Conservation (phyloP, 2,888 invertebrate species). For the Melanostoma mellinum region DNA sequence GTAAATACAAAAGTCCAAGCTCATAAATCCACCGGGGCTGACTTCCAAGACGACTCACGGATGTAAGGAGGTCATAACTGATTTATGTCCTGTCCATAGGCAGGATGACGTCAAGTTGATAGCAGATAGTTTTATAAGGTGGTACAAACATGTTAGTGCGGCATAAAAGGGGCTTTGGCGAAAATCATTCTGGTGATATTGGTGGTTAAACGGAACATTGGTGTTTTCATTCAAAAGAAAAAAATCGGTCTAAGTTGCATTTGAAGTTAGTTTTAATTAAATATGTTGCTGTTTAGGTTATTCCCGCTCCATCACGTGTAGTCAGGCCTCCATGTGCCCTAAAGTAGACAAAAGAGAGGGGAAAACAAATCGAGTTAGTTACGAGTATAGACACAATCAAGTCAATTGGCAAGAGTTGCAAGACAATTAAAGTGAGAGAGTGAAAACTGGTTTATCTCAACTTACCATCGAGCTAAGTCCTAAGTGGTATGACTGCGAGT, state of each 20-base stretch:
- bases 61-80: constrained; percentile 69
- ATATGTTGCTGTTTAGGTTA: constrained; percentile 82
- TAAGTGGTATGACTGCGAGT: constrained; percentile 87
- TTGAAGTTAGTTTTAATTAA: constrained; percentile 81
- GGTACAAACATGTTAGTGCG: constrained; percentile 2
- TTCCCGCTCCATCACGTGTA: constrained; percentile 91
- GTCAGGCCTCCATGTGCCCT: constrained; percentile 96
- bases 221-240: constrained; percentile 10
- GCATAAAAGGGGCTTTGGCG: constrained; percentile 9
- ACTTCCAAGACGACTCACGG: constrained; percentile 50
- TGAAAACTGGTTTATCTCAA: constrained; percentile 57
- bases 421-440: neutral
- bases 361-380: constrained; percentile 63
- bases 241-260: constrained; percentile 70
- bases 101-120: constrained; percentile 52
- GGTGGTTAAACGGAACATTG: constrained; percentile 30
- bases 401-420: neutral
- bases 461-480: constrained; percentile 87
- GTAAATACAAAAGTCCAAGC: constrained; percentile 57
- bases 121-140: constrained; percentile 17
- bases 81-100: constrained; percentile 51
- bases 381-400: neutral
- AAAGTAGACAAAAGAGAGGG: constrained; percentile 69
- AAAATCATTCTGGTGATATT: constrained; percentile 39
- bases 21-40: constrained; percentile 64